Evolutionary conservation across 2,888 invertebrate genomes (phyloP).

Genomic region (Synanthedon andrenaeformis): DNA sequence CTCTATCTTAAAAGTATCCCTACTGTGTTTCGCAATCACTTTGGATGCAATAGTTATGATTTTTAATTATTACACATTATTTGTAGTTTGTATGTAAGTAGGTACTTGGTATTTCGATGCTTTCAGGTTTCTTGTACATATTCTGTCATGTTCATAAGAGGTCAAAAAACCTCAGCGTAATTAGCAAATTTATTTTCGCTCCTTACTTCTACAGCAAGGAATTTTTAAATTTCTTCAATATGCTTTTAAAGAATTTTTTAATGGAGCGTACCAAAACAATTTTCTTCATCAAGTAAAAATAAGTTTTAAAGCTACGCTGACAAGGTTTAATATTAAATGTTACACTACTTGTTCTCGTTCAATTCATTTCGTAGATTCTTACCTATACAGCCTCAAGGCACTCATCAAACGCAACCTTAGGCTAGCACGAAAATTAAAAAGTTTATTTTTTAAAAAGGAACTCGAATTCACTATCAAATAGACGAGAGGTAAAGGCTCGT

Average conservation of each 20-base stretch:
- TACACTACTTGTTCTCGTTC: not conserved
- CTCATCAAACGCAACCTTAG: not conserved
- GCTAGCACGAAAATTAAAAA: constrained; percentile 7
- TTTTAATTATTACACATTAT: too few relatives aligned
- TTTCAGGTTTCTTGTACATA: too few relatives aligned
- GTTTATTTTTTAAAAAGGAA: constrained; percentile 13
- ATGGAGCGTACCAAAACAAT: not conserved
- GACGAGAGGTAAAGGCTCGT: constrained; percentile 34
- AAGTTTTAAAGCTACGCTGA: not conserved
- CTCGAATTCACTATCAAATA: constrained; percentile 13
- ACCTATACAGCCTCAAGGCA: not conserved
- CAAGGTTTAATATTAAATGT: not conserved
- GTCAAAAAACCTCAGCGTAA: too few relatives aligned
- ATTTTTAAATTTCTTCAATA: not conserved
- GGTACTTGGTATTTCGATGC: too few relatives aligned
- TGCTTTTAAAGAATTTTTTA: not conserved
- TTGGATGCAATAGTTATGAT: too few relatives aligned
- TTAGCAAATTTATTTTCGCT: too few relatives aligned
- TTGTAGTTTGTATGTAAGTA: too few relatives aligned
- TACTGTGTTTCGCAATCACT: too few relatives aligned
- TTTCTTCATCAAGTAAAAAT: not conserved
- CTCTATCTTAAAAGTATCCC: too few relatives aligned
- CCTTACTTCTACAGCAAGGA: not conserved
- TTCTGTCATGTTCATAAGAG: too few relatives aligned
- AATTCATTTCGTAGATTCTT: not conserved